These are phyloP conservation scores for Bergia sp. DNA, from an alignment of 92 coral and sea anemone species.

Conservation along the genomic window DNA sequence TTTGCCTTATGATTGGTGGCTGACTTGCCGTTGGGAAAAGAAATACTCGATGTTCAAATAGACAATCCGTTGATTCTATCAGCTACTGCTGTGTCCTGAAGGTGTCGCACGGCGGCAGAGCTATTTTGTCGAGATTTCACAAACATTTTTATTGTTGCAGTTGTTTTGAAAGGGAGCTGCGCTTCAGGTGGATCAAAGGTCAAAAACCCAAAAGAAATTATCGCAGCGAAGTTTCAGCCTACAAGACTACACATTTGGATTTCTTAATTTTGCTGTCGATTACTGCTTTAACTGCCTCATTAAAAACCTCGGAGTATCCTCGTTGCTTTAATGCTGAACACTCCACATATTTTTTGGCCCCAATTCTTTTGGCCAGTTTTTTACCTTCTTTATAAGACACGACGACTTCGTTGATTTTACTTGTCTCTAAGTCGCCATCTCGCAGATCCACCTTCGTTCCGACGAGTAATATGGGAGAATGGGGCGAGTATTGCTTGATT, in stretches of 20 bases:
- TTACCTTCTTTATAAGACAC: conserved; percentile 76
- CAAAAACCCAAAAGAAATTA: not conserved
- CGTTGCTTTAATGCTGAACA: conserved; percentile 84
- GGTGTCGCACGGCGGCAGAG: not conserved
- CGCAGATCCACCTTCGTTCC: conserved; percentile 86
- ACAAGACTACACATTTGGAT: conserved; percentile 71
- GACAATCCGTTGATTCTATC: not conserved
- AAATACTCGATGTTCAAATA: not conserved
- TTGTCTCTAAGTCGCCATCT: conserved; percentile 63
- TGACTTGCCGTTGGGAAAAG: not conserved
- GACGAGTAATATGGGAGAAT: conserved; percentile 80
- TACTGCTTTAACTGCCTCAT: conserved; percentile 78
- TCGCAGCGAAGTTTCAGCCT: conserved; percentile 1
- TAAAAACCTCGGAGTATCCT: conserved; percentile 79
- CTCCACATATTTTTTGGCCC: conserved; percentile 79
- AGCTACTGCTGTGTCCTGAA: not conserved
- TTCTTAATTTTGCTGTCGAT: conserved; percentile 53
- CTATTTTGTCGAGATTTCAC: not conserved
- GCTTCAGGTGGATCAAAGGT: no score
- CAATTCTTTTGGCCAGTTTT: conserved; percentile 73
- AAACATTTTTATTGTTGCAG: not conserved
- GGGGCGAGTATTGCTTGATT: conserved; percentile 64
- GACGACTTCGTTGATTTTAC: conserved; percentile 58
- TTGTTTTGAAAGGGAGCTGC: not conserved
- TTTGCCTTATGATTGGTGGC: not conserved